Conservation (phyloP, 2,797 vertebrate species). For the Melanogrammus aeglefinus region DNA sequence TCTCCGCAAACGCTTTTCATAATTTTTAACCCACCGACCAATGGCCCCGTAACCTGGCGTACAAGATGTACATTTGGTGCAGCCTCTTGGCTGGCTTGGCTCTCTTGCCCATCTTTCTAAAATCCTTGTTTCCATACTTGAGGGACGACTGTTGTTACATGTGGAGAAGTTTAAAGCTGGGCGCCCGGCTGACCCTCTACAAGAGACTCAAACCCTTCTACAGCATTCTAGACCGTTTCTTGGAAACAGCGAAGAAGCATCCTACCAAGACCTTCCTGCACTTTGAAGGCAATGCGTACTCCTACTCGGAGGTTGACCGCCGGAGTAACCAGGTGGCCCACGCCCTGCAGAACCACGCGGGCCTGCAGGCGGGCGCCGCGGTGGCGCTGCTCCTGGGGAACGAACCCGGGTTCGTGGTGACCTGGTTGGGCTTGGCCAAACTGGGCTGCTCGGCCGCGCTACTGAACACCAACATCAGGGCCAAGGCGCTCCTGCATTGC, state of each 20-base stretch:
- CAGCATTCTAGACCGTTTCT: conserved; percentile 75
- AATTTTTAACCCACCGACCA: neutral
- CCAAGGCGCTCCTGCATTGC: conserved; percentile 82
- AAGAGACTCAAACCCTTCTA: conserved; percentile 58
- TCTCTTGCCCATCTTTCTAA: conserved; percentile 44
- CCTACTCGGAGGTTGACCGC: conserved; percentile 75
- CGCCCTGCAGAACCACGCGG: conserved; percentile 68
- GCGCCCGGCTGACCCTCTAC: conserved; percentile 41
- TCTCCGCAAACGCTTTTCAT: neutral
- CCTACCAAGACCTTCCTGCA: conserved; percentile 75
- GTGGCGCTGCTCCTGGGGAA: conserved; percentile 82
- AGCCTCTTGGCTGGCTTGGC: conserved; percentile 57
- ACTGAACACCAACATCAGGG: conserved; percentile 82
- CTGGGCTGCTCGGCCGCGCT: conserved; percentile 82
- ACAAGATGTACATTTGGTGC: conserved; percentile 60
- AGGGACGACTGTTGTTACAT: conserved; percentile 56
- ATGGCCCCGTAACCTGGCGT: conserved; percentile 5
- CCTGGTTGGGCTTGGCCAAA: conserved; percentile 82
- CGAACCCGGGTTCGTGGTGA: conserved; percentile 78
- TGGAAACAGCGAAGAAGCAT: conserved; percentile 53
- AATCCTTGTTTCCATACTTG: conserved; percentile 52
- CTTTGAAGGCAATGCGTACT: conserved; percentile 64
- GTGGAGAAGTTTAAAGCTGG: conserved; percentile 36
- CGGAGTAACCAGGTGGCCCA: conserved; percentile 79
- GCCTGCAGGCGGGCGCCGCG: conserved; percentile 74